Conservation (phyloP, 2,888 invertebrate species). For the Stegophylla sp. region DNA sequence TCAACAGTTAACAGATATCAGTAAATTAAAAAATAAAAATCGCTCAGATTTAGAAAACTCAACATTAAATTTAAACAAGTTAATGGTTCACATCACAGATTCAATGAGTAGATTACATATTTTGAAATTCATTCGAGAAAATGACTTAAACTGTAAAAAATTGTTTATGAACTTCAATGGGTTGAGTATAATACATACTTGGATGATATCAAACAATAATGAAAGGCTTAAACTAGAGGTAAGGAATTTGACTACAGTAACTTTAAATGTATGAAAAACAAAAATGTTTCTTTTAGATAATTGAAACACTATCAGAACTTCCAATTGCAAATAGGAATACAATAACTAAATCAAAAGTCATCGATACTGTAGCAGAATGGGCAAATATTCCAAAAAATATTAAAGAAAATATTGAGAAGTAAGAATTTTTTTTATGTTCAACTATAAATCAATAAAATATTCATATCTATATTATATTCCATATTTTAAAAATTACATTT, state of each 20-base stretch:
- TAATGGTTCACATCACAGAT: slow-evolving; percentile 91
- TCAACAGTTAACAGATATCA: slow-evolving; percentile 35
- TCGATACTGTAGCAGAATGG: slow-evolving; percentile 83
- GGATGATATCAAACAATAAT: slow-evolving; percentile 71
- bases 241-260: background rate
- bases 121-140: slow-evolving; percentile 78
- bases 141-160: slow-evolving; percentile 81
- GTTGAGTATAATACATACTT: slow-evolving; percentile 85
- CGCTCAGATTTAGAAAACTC: slow-evolving; percentile 43
- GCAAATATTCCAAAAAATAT: slow-evolving; percentile 51
- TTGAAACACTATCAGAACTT: slow-evolving; percentile 81
- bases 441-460: no score
- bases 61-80: slow-evolving; percentile 86
- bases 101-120: slow-evolving; percentile 76
- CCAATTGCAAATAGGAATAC: slow-evolving; percentile 94
- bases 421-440: no score
- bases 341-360: slow-evolving; percentile 89
- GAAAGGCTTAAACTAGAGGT: slow-evolving; percentile 42
- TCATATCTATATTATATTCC: no score
- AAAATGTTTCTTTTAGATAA: slow-evolving; percentile 67
- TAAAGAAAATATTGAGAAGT: slow-evolving; percentile 57
- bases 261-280: background rate
- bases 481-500: no score
- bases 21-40: slow-evolving; percentile 48
- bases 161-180: slow-evolving; percentile 95